Base-by-base conservation (phyloP, 2,888 invertebrate species). In the Maniola hyperantus region DNA sequence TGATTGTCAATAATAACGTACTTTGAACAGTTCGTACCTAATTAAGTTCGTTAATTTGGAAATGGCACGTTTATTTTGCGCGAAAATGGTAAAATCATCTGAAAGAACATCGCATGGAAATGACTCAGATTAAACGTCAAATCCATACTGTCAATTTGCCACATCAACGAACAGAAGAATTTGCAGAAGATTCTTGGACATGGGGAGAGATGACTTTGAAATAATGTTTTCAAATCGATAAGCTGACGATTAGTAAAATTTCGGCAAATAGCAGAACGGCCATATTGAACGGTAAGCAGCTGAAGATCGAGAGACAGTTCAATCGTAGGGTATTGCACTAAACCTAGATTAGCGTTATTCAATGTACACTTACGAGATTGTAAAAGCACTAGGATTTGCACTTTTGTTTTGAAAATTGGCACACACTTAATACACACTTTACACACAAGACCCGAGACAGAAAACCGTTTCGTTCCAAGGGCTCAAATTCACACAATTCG, bases 91-190 rank as follows among this genome's bases (percentile, higher is more conserved):
- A 74, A 75, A 73, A 73, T 72, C 66, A 69, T 53, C 34, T 65
- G 59, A 65, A 62, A 53, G 59, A 71, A 64, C 65, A 70, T 66
- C 63, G 71, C 79, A 83, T 74, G 71, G 80, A 84, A 86, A 86
- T 90, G 90, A 90, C 80, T 91, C 90, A 90, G 87, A 84, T 81
- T 77, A 76, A 87, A 90, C 81, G 91, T 90, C 91, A 91, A 90
- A 81, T 79, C 81, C 81, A 78, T 79, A 78, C 83, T 90, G 89
- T 90, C 91, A 89, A 80, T 83, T 84, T 91, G 91, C 91, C 91
- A 91, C 91, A 91, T 91, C 89, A 89, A 89, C 87, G 78, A 65
- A 74, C 63, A 73, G 65, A 72, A 67, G 54, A 71, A 44, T 66
- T 69, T 68, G 44, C 50, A 55, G 42, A 59, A 66, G 53, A 62